Evolutionary conservation across 2,797 vertebrate genomes (phyloP), one percentile per base, ranked within the genome.

Genomic region (Tamandua tetradactyla): DNA sequence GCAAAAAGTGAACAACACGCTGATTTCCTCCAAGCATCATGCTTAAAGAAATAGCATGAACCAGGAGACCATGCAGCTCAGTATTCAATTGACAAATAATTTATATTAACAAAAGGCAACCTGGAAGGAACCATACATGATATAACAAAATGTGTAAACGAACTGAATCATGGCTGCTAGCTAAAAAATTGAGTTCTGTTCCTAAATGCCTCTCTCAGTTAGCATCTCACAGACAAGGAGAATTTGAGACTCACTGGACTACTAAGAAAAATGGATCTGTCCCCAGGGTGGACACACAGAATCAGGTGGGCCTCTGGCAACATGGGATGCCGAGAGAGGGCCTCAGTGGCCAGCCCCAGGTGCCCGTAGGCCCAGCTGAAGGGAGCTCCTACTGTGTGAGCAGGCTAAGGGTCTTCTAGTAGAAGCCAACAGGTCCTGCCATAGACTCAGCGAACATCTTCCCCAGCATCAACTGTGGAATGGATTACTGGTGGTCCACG

Each of bases 331-430:
- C 44, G 30, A 59, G 79, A 79, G 23, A 75, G 27, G 37, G 23
- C 32, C 37, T 76, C 20, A 32, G n/a, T 0, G 7, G 30, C 11
- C 89, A 69, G 69, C 9, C 83, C 32, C 32, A 6, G 0, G 0
- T 30, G 23, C 47, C n/a, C 40, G 27, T 18, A 13, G 3, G n/a
- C 4, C 47, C 17, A 32, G 17, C 20, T n/a, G 40, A 44, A 15
- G 23, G 20, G 6, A 23, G 62, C 0, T 0, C n/a, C 32, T 47
- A 74, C 64, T 68, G 61, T 76, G 71, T 3, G 13, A 59, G 37
- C 8, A 37, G 37, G 30, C 22, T 10, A 25, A 27, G 7, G 3
- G 3, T 37, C 11, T 23, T 27, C 11, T 30, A 30, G 32, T 7
- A 3, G 86, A n/a, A 74, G 57, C 79, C 20, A 4, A 32, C 3